phyloP scores from a whole-genome alignment of 2,888 invertebrate genomes.

The Dinocampus coccinellae region DNA sequence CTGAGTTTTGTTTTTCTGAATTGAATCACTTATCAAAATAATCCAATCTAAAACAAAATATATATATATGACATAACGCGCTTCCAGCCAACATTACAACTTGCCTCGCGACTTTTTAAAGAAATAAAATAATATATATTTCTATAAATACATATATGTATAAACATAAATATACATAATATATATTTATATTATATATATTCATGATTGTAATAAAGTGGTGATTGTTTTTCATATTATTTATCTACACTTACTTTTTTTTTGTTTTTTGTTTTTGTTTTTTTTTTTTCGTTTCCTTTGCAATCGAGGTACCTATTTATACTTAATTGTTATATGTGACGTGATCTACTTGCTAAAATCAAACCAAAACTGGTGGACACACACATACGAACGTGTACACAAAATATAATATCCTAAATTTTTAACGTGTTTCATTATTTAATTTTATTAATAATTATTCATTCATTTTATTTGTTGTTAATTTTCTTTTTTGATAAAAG shows the following conservation, averaged over 20 bases:
- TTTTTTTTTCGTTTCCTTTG: neutral
- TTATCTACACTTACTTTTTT: slow-evolving; percentile 20
- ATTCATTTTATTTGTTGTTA: slow-evolving; percentile 5
- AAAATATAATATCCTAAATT: slow-evolving; percentile 43
- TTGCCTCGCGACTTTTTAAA: neutral
- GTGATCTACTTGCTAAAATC: slow-evolving; percentile 24
- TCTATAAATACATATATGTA: neutral
- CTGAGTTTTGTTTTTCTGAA: slow-evolving; percentile 32
- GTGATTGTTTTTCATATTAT: slow-evolving; percentile 17
- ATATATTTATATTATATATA: slow-evolving; percentile 6
- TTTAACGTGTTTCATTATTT: slow-evolving; percentile 43
- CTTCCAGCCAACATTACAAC: slow-evolving; percentile 6
- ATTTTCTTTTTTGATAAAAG: neutral
- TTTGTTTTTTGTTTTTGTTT: neutral
- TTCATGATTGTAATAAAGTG: neutral
- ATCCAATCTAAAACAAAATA: slow-evolving; percentile 9
- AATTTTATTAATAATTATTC: slow-evolving; percentile 21
- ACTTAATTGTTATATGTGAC: slow-evolving; percentile 25
- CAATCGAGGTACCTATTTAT: neutral
- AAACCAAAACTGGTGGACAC: slow-evolving; percentile 18
- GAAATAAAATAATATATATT: slow-evolving; percentile 2
- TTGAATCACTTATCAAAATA: slow-evolving; percentile 9
- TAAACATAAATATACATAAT: too few species aligned
- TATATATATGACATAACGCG: neutral
- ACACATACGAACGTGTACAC: slow-evolving; percentile 7